These are phyloP conservation scores for Ochropleura plecta DNA, from an alignment of 2,888 invertebrate genomes.

Conservation along the genomic window DNA sequence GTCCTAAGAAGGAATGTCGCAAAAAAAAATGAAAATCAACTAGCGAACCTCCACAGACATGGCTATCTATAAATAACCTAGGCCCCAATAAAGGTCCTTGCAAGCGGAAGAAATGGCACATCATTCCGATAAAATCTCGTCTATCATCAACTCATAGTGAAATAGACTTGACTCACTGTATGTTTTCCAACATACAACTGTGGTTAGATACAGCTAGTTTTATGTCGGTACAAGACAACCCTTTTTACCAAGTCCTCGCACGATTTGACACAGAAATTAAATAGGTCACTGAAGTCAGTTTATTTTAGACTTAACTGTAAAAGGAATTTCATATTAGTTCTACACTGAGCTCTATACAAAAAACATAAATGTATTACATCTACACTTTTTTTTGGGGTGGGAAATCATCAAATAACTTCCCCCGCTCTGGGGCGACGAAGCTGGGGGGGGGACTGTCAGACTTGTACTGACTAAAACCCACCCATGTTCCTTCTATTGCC, in stretches of 20 bases:
- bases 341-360: neutral
- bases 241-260: conserved; percentile 6
- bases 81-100: neutral
- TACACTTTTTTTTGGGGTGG: no score
- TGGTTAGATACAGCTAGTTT: neutral
- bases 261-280: conserved; percentile 36
- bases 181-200: neutral
- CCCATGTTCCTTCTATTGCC: no score
- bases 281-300: conserved; percentile 22
- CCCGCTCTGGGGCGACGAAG: no score
- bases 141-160: neutral
- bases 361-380: no score
- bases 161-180: neutral
- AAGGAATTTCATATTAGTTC: conserved; percentile 10
- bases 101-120: neutral
- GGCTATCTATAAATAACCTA: neutral
- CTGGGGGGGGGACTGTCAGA: no score
- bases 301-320: conserved; percentile 10
- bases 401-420: no score
- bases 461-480: no score
- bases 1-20: neutral
- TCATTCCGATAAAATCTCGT: neutral
- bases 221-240: neutral
- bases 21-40: neutral
- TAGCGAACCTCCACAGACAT: neutral